Evolutionary conservation across 2,797 vertebrate genomes (phyloP).

Genomic region (Nothura maculosa): DNA sequence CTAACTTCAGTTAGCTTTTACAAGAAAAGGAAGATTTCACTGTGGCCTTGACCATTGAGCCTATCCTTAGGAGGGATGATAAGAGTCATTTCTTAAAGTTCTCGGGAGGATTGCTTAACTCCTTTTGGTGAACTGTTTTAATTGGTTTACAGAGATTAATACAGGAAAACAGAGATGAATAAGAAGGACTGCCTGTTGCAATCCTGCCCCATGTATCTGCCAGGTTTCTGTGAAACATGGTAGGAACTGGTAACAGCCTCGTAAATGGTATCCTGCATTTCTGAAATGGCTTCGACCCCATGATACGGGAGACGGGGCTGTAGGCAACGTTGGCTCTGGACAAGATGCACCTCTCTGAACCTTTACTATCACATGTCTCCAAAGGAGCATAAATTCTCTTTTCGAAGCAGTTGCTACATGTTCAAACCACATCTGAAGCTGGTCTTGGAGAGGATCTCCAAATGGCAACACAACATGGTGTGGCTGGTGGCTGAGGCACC

Average conservation of each 20-base stretch:
- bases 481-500: not conserved
- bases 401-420: not conserved
- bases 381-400: not conserved
- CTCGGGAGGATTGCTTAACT: conserved; percentile 72
- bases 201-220: not conserved
- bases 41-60: conserved; percentile 95
- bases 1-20: conserved; percentile 92
- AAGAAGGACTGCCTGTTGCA: conserved; percentile 40
- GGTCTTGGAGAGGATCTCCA: not conserved
- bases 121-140: conserved; percentile 42
- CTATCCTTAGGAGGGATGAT: conserved; percentile 75
- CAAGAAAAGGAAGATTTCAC: conserved; percentile 81
- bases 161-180: conserved; percentile 24
- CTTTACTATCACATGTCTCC: not conserved
- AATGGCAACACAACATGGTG: not conserved
- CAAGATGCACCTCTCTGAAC: not conserved
- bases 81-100: conserved; percentile 79
- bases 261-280: not conserved
- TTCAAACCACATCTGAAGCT: not conserved
- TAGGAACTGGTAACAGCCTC: not conserved
- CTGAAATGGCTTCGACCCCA: not conserved
- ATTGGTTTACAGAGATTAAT: conserved; percentile 66
- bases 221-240: not conserved
- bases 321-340: not conserved
- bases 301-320: not conserved